Percentiles rank a stretch among this genome's conserved stretches.
phyloP scores from a whole-genome alignment of 2,888 invertebrate genomes.

The Fragum sueziense region DNA sequence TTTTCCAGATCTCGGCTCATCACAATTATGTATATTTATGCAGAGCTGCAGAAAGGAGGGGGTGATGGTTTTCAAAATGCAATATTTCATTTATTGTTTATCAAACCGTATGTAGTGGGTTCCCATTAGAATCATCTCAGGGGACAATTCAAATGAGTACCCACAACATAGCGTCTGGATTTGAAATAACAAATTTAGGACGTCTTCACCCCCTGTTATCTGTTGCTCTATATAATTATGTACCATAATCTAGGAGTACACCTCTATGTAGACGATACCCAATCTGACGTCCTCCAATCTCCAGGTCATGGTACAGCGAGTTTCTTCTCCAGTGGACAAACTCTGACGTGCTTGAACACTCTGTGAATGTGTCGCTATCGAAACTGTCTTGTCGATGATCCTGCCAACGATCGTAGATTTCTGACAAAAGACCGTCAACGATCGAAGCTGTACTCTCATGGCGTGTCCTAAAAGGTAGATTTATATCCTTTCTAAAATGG shows the following conservation, averaged over 20 bases:
- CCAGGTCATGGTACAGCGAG: constrained; percentile 56
- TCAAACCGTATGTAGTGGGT: no score
- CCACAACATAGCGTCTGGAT: neutral
- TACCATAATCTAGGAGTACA: constrained; percentile 75
- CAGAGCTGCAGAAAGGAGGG: no score
- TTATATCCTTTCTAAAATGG: no score
- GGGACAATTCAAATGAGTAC: neutral
- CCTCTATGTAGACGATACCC: constrained; percentile 66
- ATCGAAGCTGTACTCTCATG: constrained; percentile 72
- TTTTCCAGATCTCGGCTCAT: no score
- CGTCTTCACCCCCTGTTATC: neutral
- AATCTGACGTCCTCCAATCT: constrained; percentile 64
- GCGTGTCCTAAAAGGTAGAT: constrained; percentile 27
- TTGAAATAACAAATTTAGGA: no score
- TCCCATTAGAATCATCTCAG: no score
- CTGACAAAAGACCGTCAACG: constrained; percentile 80
- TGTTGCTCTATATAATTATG: no score
- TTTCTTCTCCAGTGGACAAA: constrained; percentile 68
- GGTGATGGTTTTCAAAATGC: no score
- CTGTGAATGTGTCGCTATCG: constrained; percentile 81
- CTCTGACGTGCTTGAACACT: constrained; percentile 80
- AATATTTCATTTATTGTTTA: no score
- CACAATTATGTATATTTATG: no score
- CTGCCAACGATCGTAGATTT: constrained; percentile 81
- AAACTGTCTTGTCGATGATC: constrained; percentile 77